Base-by-base conservation (phyloP, 2,113 vertebrate genomes). In the Dromaius novaehollandiae region DNA sequence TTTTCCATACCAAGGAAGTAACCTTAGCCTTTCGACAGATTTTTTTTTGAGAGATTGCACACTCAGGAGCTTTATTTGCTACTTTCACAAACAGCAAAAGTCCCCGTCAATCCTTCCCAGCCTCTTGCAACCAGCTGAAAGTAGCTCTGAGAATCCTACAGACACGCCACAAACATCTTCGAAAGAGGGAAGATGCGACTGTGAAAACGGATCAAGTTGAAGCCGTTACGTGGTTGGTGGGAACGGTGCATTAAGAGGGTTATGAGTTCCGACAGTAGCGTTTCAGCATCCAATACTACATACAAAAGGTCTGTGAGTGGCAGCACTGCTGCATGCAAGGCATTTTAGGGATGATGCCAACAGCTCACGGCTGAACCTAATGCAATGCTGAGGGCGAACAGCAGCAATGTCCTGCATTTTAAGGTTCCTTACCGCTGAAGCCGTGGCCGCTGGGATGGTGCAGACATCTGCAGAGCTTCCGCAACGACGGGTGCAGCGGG, bases 271-370 rank as follows among this genome's bases (percentile, higher is more conserved):
- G 51, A 51, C 6, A 78, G 77, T 21, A 78, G 32, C 50, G 75
- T 73, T 81, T 89, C 82, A 74, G 63, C 60, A 68, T 82, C 88
- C 82, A 74, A 56, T 53, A 68, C 77, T 38, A 50, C 26, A n/a
- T 13, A 65, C n/a, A 56, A 78, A 60, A 70, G 44, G 53, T 68
- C 58, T 74, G 84, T 64, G 85, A 91, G 78, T 34, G 53, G 86
- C 94, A 96, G 86, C 91, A 70, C 0, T 56, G 74, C 94, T 92
- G 94, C 90, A 73, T 1, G 32, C 95, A 97, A 97, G 97, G 91
- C 89, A 88, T 94, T 95, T 92, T 78, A 69, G 82, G 96, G 96
- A 89, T 91, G 60, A 92, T 8, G 8, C 38, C 38, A 38, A 38
- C 38, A 38, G 38, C 38, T 38, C 38, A 38, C 8, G 8, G 38